A percentile compares a stretch with the other conserved stretches of the same genome.
phyloP scores from a whole-genome alignment of 2,113 vertebrate genomes.

The Melanerpes aurifrons region DNA sequence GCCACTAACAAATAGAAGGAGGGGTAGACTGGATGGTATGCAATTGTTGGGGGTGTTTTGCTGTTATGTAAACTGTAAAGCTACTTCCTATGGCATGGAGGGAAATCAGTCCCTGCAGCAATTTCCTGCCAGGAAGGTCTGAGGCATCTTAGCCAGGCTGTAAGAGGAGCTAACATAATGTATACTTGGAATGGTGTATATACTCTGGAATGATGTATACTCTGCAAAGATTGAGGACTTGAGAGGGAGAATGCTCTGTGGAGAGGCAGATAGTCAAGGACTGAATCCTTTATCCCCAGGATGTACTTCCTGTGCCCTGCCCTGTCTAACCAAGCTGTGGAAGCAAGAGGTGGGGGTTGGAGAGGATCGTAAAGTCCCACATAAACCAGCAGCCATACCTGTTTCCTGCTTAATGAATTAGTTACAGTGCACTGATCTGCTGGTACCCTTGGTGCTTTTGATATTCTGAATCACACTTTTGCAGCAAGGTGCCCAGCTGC shows the following conservation, averaged over 20 bases:
- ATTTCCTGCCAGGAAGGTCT: background rate
- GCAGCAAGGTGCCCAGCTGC: background rate
- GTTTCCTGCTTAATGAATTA: background rate
- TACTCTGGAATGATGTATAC: background rate
- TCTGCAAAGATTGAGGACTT: background rate
- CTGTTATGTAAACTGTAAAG: background rate
- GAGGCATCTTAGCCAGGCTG: background rate
- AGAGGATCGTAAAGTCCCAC: background rate
- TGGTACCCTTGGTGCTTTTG: background rate
- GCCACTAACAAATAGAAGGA: background rate
- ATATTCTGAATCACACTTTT: background rate
- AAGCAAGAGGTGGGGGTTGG: background rate
- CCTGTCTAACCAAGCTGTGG: background rate
- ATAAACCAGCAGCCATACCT: background rate
- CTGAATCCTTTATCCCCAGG: background rate
- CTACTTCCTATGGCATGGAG: background rate
- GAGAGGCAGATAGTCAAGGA: background rate
- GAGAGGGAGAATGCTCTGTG: background rate
- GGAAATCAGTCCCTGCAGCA: background rate
- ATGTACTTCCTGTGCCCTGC: background rate
- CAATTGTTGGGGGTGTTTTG: background rate
- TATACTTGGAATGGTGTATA: background rate
- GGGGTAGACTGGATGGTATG: background rate
- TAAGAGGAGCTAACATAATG: background rate
- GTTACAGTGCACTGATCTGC: background rate